These are phyloP conservation scores for Crambe crambe DNA, from an alignment of 37 sponge, comb jelly and placozoan species.

Conservation along the genomic window DNA sequence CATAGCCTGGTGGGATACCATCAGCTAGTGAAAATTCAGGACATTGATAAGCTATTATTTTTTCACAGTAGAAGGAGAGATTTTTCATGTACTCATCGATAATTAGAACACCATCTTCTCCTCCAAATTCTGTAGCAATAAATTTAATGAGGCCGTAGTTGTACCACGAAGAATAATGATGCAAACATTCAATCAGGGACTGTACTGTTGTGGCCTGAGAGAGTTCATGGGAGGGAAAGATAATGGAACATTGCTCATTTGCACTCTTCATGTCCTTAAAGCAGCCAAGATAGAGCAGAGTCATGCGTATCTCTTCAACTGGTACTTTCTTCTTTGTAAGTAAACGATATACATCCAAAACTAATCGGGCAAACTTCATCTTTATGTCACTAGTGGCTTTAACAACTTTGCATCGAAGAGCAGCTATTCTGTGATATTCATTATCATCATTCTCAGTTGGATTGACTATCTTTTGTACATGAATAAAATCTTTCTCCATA, in stretches of 20 bases:
- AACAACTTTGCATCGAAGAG: constrained; percentile 20
- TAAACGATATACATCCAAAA: constrained; percentile 18
- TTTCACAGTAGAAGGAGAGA: neutral
- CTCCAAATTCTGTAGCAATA: constrained; percentile 24
- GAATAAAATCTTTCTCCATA: too few relatives aligned
- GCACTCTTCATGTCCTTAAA: neutral
- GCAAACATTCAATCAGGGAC: constrained; percentile 20
- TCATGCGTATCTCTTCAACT: constrained; percentile 19
- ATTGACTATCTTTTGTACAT: too few relatives aligned
- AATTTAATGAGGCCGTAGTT: constrained; percentile 31
- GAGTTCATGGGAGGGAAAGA: neutral
- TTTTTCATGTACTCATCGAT: constrained; percentile 18
- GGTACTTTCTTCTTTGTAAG: constrained; percentile 12
- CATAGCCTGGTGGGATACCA: constrained; percentile 20
- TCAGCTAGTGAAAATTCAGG: constrained; percentile 27
- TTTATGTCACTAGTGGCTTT: constrained; percentile 13
- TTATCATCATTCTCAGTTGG: neutral
- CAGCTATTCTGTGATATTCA: neutral
- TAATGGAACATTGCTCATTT: neutral
- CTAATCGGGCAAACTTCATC: constrained; percentile 19
- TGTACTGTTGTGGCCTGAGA: constrained; percentile 7
- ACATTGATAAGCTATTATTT: constrained; percentile 27
- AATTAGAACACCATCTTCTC: constrained; percentile 14
- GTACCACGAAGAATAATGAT: constrained; percentile 46
- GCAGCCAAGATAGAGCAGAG: constrained; percentile 26